These are phyloP conservation scores for Trichonephila clavata DNA, from an alignment of 1,140 invertebrate species.

Conservation along the genomic window DNA sequence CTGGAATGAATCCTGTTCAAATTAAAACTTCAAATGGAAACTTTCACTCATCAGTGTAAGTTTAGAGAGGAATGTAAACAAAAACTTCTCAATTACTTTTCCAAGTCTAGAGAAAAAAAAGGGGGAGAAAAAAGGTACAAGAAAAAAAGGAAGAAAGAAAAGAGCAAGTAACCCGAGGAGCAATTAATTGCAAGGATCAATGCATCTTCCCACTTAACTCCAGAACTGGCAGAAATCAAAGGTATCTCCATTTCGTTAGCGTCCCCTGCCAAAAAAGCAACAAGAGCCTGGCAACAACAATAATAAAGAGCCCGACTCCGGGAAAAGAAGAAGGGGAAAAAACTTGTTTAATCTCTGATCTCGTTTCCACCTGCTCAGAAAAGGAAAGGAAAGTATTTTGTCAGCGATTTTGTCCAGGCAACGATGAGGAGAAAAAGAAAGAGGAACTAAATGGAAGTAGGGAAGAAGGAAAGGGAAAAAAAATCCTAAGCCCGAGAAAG, in stretches of 20 bases:
- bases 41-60: background rate
- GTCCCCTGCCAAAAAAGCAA: background rate
- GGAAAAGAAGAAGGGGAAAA: background rate
- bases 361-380: constrained; percentile 53
- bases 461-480: background rate
- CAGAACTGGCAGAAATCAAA: constrained; percentile 20
- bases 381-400: constrained; percentile 66
- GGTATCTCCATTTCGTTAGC: constrained; percentile 7
- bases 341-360: constrained; percentile 65
- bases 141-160: background rate
- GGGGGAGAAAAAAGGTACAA: too few species aligned
- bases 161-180: background rate
- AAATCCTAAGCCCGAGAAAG: constrained; percentile 23
- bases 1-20: too few species aligned
- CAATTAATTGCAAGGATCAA: background rate
- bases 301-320: constrained; percentile 6
- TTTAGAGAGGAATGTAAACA: background rate
- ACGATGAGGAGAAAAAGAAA: constrained; percentile 12
- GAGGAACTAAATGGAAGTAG: background rate
- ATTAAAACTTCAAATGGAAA: too few species aligned
- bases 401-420: constrained; percentile 61
- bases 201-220: background rate
- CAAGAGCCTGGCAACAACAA: background rate
- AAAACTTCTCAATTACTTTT: background rate
- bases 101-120: background rate